Evolutionary conservation across 2,888 invertebrate species (phyloP), one percentile per base, ranked within the genome.

Genomic region (Ichneumoninae sp.): DNA sequence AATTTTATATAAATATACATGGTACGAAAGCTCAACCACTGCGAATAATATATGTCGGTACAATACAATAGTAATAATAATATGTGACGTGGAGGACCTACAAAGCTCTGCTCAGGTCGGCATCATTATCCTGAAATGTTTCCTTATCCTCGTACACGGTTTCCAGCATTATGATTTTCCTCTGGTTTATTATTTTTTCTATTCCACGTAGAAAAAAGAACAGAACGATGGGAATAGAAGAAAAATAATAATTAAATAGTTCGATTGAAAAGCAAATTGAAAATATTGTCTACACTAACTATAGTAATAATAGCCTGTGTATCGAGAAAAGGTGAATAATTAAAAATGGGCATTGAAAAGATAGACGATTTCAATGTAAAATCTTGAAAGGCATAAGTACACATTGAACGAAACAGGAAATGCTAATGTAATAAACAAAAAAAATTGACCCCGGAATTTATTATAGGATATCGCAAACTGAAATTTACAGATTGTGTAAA

Each of bases 281-380:
- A 44, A 71, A 54, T 71, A n/a, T 54, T 36, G 36, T 36, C 33
- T 30, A 13, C 10, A 26, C 47, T 33, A 65, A 47, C 60, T 5
- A 2, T 10, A 44, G 19, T 36, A 22, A 50, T 76, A 30, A 30
- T 30, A 76, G 63, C n/a, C 68, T 65, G 70, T 52, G 60, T 52
- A 50, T 19, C 66, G 68, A 36, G 44, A 65, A 65, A 78, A 68
- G 50, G 54, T 33, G 73, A 44, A 78, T 78, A 83, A 83, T 78
- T 74, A 74, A 83, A 78, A 78, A 68, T 65, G 68, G 22, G 30
- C 33, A 44, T 77, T 69, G 73, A 77, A 83, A 73, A 69, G 60
- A 77, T 36, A 36, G 57, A 70, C 36, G 10, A 13, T 47, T 52
- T 44, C 40, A 7, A 19, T 68, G 63, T 33, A 22, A 50, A 16